phyloP scores from a whole-genome alignment of 2,888 invertebrate genomes.

The Carcina quercana region DNA sequence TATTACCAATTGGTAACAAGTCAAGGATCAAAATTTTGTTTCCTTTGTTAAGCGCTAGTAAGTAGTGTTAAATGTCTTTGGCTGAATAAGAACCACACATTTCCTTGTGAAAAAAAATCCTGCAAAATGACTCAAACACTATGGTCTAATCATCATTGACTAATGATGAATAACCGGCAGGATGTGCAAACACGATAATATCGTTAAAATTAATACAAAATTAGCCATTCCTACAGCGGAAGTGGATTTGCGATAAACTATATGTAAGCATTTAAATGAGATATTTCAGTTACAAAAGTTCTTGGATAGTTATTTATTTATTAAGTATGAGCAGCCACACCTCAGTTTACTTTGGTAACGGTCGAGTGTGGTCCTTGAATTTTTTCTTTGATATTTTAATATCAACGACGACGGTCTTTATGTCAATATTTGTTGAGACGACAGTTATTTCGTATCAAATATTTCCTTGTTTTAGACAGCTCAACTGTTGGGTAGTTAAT shows the following conservation, averaged over 20 bases:
- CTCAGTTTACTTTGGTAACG: slow-evolving; percentile 51
- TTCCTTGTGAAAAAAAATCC: no score
- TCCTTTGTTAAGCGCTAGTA: no score
- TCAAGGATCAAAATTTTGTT: no score
- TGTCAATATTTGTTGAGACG: slow-evolving; percentile 45
- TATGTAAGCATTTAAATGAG: slow-evolving; percentile 31
- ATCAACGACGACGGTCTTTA: slow-evolving; percentile 28
- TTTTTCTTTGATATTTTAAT: slow-evolving; percentile 40
- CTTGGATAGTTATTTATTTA: slow-evolving; percentile 9
- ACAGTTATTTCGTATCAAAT: slow-evolving; percentile 38
- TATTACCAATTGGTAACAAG: no score
- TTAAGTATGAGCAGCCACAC: slow-evolving; percentile 26
- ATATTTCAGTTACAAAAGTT: slow-evolving; percentile 15
- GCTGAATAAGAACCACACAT: no score
- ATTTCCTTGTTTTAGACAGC: slow-evolving; percentile 34
- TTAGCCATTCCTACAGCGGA: slow-evolving; percentile 35
- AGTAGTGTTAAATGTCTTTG: no score
- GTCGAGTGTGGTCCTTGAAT: slow-evolving; percentile 44
- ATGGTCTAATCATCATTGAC: slow-evolving; percentile 31
- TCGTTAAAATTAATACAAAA: slow-evolving; percentile 34
- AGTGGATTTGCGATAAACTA: slow-evolving; percentile 33
- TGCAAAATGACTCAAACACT: neutral
- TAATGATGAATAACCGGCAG: slow-evolving; percentile 43
- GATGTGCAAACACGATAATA: slow-evolving; percentile 40
- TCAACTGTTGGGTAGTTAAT: no score